phyloP scores from a whole-genome alignment of 2,888 invertebrate genomes.

The Habroteleia sp. region DNA sequence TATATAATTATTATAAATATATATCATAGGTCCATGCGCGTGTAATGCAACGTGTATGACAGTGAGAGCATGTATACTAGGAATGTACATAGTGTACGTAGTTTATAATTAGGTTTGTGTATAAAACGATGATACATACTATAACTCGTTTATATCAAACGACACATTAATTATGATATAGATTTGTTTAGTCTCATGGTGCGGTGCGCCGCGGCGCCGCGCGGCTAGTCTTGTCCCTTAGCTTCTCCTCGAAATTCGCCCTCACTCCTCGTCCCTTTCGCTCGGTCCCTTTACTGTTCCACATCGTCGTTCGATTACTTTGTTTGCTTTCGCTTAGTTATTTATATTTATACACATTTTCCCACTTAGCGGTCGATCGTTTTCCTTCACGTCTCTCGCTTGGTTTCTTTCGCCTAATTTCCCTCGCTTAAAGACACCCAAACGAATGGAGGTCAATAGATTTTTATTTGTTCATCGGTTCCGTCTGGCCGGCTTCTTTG shows the following conservation, averaged over 20 bases:
- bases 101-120: conserved; percentile 79
- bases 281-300: background rate
- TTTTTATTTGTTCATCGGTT: too few relatives aligned
- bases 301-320: background rate
- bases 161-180: conserved; percentile 81
- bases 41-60: conserved; percentile 76
- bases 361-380: conserved; percentile 1
- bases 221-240: conserved; percentile 78
- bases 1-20: conserved; percentile 76
- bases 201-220: conserved; percentile 73
- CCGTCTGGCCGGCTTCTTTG: background rate
- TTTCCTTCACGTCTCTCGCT: background rate
- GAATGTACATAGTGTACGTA: conserved; percentile 80
- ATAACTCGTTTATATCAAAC: conserved; percentile 80
- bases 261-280: background rate
- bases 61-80: conserved; percentile 78
- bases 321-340: conserved; percentile 15
- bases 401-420: background rate
- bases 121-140: conserved; percentile 81
- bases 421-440: conserved; percentile 7
- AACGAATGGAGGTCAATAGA: conserved; percentile 26
- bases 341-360: conserved; percentile 44
- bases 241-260: conserved; percentile 24
- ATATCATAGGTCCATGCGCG: conserved; percentile 76
- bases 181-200: conserved; percentile 79